Conservation (phyloP, 2,888 invertebrate species). For the Quadriops clusia region DNA sequence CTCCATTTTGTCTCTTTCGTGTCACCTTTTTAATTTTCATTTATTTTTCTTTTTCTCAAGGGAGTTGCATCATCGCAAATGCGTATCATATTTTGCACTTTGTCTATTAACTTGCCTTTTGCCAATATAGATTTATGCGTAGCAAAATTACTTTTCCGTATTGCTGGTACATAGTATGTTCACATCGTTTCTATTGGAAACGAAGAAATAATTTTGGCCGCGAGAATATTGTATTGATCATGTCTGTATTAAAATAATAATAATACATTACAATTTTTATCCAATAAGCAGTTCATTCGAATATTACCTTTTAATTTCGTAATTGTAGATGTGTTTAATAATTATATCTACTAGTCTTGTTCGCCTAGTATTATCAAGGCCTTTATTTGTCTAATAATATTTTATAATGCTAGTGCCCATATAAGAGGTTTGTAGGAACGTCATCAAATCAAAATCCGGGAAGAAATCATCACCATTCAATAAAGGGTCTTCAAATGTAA, state of each 20-base stretch:
- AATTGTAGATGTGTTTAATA: constrained; percentile 4
- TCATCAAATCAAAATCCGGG: constrained; percentile 6
- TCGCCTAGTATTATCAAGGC: constrained; percentile 2
- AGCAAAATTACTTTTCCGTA: constrained; percentile 10
- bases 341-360: constrained; percentile 5
- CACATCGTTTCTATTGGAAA: constrained; percentile 10
- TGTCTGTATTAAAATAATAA: constrained; percentile 7
- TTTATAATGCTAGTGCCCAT: constrained; percentile 5
- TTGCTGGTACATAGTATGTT: constrained; percentile 14
- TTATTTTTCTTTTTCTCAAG: constrained; percentile 6
- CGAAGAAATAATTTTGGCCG: constrained; percentile 9
- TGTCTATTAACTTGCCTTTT: constrained; percentile 14
- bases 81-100: constrained; percentile 11
- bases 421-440: constrained; percentile 3
- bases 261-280: constrained; percentile 4
- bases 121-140: constrained; percentile 9
- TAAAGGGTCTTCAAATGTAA: too few species aligned
- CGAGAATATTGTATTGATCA: constrained; percentile 10
- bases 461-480: too few species aligned
- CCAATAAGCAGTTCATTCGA: constrained; percentile 10
- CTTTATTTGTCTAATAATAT: constrained; percentile 3
- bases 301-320: constrained; percentile 8
- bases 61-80: constrained; percentile 9
- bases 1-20: not conserved
- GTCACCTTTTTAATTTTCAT: not conserved